A percentile compares a stretch with the other conserved stretches of the same genome.
These are phyloP conservation scores for Protomyctophum bolini DNA, from an alignment of 2,113 vertebrate species.

Conservation along the genomic window DNA sequence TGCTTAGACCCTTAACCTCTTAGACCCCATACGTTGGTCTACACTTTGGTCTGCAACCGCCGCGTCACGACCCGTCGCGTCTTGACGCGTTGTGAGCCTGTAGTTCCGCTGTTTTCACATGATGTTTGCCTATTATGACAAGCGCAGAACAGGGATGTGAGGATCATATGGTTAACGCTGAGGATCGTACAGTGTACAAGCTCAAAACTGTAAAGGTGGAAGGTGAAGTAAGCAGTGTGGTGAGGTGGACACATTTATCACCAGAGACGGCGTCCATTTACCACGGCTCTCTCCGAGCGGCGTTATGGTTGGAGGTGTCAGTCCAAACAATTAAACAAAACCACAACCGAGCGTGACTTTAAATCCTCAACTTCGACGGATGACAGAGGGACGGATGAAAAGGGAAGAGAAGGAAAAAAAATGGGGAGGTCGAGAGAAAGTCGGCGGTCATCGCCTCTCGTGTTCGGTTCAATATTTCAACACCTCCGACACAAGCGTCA, in stretches of 20 bases:
- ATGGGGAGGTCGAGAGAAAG: slow-evolving; percentile 72
- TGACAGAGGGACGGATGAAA: slow-evolving; percentile 34
- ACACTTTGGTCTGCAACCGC: too few species aligned
- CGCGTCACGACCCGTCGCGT: too few species aligned
- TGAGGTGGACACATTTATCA: slow-evolving; percentile 79
- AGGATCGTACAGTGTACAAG: too few species aligned
- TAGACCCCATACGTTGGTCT: too few species aligned
- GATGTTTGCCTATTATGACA: too few species aligned
- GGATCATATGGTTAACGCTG: too few species aligned
- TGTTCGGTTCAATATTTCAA: slow-evolving; percentile 88
- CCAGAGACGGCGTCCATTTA: slow-evolving; percentile 74
- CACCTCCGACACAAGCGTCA: slow-evolving; percentile 79
- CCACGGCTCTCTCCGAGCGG: slow-evolving; percentile 72
- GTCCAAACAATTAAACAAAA: slow-evolving; percentile 86
- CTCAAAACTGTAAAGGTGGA: slow-evolving; percentile 46
- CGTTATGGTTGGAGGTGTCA: slow-evolving; percentile 83
- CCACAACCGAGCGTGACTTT: slow-evolving; percentile 79
- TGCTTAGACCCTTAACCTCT: too few species aligned
- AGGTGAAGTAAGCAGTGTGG: slow-evolving; percentile 59
- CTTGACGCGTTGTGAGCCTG: too few species aligned
- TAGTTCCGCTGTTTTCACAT: too few species aligned
- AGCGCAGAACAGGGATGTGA: too few species aligned
- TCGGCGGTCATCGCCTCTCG: slow-evolving; percentile 82
- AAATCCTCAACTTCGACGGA: slow-evolving; percentile 67
- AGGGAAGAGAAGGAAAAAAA: not conserved